These are phyloP conservation scores for Sebastes elongatus DNA, from an alignment of 2,797 vertebrate genomes.

Conservation along the genomic window DNA sequence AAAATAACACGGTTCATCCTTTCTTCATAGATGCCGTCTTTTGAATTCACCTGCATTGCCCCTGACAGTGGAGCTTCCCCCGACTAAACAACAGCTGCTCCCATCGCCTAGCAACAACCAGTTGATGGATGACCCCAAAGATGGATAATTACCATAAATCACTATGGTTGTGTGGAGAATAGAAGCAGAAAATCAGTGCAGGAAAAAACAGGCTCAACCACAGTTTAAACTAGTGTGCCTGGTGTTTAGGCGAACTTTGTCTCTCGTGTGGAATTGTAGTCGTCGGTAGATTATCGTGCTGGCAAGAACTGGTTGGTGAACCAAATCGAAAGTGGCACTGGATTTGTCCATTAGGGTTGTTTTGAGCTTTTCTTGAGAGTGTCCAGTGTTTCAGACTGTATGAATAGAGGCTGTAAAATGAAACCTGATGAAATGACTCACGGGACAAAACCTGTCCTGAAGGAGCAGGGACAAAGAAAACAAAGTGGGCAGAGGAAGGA, in stretches of 20 bases:
- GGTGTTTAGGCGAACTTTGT: constrained; percentile 45
- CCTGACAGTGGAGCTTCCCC: constrained; percentile 89
- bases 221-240: constrained; percentile 69
- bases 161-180: constrained; percentile 92
- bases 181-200: constrained; percentile 75
- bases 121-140: constrained; percentile 99
- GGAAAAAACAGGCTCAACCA: constrained; percentile 86
- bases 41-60: constrained; percentile 81
- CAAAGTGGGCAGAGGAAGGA: constrained; percentile 70
- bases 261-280: neutral
- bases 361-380: constrained; percentile 20
- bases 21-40: constrained; percentile 61
- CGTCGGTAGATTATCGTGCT: neutral
- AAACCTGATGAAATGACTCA: constrained; percentile 68
- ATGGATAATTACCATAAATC: constrained; percentile 99
- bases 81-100: constrained; percentile 98
- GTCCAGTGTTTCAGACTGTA: constrained; percentile 22
- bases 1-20: constrained; percentile 36
- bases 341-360: neutral
- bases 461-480: constrained; percentile 69
- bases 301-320: neutral
- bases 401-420: constrained; percentile 64
- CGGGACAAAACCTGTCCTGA: constrained; percentile 67
- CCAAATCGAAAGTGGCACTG: constrained; percentile 1
- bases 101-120: constrained; percentile 99